Conservation (phyloP, 2,797 vertebrate species). For the Avahi laniger region DNA sequence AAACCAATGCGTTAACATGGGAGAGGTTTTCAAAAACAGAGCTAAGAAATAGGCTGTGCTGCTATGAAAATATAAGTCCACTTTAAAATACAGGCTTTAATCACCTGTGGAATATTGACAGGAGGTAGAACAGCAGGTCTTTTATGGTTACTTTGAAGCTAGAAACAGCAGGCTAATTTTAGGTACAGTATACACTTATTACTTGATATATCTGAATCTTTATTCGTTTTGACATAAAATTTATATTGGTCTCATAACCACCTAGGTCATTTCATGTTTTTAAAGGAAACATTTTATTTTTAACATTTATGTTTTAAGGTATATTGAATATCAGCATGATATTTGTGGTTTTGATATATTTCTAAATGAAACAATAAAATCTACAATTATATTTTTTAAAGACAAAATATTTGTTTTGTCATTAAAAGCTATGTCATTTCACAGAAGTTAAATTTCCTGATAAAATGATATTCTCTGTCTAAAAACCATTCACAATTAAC, state of each 20-base stretch:
- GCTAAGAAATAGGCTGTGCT: background rate
- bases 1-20: background rate
- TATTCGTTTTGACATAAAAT: constrained; percentile 20
- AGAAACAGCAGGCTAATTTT: background rate
- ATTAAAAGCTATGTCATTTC: background rate
- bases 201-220: background rate
- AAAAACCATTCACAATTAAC: background rate
- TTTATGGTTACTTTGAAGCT: background rate
- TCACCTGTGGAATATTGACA: background rate
- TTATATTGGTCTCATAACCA: background rate
- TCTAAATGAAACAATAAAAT: background rate
- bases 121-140: background rate
- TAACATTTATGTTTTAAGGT: constrained; percentile 8
- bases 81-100: background rate
- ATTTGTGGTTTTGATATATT: background rate
- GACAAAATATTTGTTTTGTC: background rate
- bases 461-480: background rate
- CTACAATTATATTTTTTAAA: constrained; percentile 22
- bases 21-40: background rate
- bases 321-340: background rate
- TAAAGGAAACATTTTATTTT: background rate
- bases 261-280: background rate
- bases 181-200: background rate
- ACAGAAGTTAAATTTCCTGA: background rate
- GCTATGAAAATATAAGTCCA: background rate